Conservation (phyloP, 2,888 invertebrate genomes). For the Holacanthella duospinosa region DNA sequence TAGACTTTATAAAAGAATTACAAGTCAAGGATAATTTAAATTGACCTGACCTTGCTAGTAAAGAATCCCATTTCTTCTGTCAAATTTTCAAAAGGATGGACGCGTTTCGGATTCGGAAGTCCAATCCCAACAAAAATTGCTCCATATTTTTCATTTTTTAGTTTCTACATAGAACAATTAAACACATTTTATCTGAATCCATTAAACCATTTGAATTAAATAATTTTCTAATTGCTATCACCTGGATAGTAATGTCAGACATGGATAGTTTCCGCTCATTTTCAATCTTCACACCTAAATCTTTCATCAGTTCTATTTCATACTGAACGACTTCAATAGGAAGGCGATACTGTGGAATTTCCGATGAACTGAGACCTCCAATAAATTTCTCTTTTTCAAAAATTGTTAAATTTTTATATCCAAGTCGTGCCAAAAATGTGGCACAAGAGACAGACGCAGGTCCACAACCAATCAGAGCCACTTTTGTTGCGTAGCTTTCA, state of each 20-base stretch:
- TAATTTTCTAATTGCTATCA: too few relatives aligned
- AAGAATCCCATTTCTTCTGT: conserved; percentile 75
- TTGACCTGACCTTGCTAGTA: conserved; percentile 61
- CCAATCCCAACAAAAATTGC: conserved; percentile 81
- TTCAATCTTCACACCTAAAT: conserved; percentile 82
- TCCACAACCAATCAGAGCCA: conserved; percentile 86
- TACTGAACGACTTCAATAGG: conserved; percentile 86
- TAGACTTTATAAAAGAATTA: too few relatives aligned
- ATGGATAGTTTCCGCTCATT: conserved; percentile 59
- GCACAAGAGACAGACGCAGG: conserved; percentile 95
- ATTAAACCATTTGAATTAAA: too few relatives aligned
- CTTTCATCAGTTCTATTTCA: conserved; percentile 80
- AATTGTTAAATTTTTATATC: conserved; percentile 80
- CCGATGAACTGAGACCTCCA: conserved; percentile 88
- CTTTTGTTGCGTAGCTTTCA: conserved; percentile 48
- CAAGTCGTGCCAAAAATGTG: conserved; percentile 84
- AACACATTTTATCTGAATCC: too few relatives aligned
- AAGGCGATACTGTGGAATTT: conserved; percentile 94
- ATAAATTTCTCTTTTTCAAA: conserved; percentile 78
- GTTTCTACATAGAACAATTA: not conserved
- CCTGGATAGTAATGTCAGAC: conserved; percentile 61
- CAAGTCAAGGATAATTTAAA: too few relatives aligned
- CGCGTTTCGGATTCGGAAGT: conserved; percentile 75
- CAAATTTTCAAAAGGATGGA: conserved; percentile 64
- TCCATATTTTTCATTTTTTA: conserved; percentile 51